phyloP scores from a whole-genome alignment of 30 jellyfish, hydroid and myxozoan species.

The Cassiopea andromeda region DNA sequence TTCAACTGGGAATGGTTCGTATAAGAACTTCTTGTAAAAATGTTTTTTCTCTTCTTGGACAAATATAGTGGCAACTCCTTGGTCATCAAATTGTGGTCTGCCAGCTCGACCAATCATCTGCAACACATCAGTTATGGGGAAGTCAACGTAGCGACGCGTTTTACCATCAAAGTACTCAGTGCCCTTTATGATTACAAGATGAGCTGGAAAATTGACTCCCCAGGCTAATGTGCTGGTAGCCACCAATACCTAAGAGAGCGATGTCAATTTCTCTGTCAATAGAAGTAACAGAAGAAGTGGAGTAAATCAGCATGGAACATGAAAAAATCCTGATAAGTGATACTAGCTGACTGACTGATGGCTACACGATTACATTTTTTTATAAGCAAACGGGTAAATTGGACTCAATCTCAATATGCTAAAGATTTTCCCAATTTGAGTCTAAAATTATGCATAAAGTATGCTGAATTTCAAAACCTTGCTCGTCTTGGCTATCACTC shows the following conservation, averaged over 20 bases:
- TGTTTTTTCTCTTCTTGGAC: conserved; percentile 98
- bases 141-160: conserved; percentile 92
- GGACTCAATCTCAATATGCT: too few relatives aligned
- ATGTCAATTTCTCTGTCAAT: background rate
- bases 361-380: too few relatives aligned
- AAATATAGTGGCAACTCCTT: conserved; percentile 96
- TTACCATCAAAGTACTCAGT: conserved; percentile 98
- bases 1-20: conserved; percentile 99
- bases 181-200: conserved; percentile 95
- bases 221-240: conserved; percentile 99
- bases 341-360: background rate
- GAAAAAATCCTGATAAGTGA: too few relatives aligned
- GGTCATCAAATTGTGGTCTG: conserved; percentile 99
- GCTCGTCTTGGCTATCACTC: too few relatives aligned
- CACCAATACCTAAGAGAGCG: conserved; percentile 73
- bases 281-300: too few relatives aligned
- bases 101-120: conserved; percentile 99
- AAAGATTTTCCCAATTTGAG: too few relatives aligned
- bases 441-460: too few relatives aligned
- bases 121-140: conserved; percentile 98
- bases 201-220: conserved; percentile 99
- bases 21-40: conserved; percentile 94
- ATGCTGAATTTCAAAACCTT: too few relatives aligned
- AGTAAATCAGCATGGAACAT: too few relatives aligned
- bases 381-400: too few relatives aligned